Conservation (phyloP, 92 coral and sea anemone genomes). For the Epizoanthus fatuus region DNA sequence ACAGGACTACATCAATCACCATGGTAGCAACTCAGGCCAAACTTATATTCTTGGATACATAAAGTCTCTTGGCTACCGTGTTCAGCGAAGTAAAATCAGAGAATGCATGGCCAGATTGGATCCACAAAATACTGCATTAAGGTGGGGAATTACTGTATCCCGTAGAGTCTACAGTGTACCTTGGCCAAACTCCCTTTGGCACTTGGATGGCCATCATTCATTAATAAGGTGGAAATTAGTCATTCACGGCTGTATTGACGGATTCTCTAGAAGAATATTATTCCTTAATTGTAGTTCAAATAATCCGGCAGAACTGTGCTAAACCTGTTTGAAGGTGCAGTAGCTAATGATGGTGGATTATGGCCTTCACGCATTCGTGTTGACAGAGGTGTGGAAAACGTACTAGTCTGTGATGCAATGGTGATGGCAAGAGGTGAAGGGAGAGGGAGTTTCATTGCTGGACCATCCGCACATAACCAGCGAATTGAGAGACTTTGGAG, state of each 20-base stretch:
- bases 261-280: constrained; percentile 46
- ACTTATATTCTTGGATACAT: constrained; percentile 53
- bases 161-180: constrained; percentile 59
- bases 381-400: no score
- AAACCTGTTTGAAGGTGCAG: no score
- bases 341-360: no score
- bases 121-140: constrained; percentile 66
- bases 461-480: no score
- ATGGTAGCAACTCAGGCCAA: constrained; percentile 58
- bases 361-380: no score
- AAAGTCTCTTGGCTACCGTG: constrained; percentile 57
- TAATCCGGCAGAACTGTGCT: no score
- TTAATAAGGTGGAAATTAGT: constrained; percentile 74
- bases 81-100: constrained; percentile 56
- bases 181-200: constrained; percentile 81
- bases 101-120: constrained; percentile 54
- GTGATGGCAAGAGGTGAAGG: no score
- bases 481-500: no score
- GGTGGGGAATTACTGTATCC: constrained; percentile 65
- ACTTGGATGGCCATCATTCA: constrained; percentile 75
- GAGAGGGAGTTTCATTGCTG: no score
- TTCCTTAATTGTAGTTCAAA: no score
- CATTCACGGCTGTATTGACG: constrained; percentile 77
- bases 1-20: background rate
- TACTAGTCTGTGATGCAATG: no score